Percentiles rank a stretch among this genome's conserved stretches.
These are phyloP conservation scores for Lucifuga dentata DNA, from an alignment of 2,113 vertebrate species.

Conservation along the genomic window DNA sequence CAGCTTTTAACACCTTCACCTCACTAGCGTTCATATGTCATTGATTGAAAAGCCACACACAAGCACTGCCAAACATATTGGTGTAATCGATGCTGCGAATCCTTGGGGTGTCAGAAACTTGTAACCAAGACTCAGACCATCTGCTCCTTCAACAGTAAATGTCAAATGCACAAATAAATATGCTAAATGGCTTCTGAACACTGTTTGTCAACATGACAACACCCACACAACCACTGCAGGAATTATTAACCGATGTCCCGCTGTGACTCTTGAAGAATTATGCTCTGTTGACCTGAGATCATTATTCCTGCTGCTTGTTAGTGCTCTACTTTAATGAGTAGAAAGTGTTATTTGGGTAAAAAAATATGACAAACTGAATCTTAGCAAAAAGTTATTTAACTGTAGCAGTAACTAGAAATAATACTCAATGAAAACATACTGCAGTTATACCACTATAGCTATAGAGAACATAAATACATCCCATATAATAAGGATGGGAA, in stretches of 20 bases:
- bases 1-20: slow-evolving; percentile 59
- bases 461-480: no score
- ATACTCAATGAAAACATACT: no score
- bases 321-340: no score
- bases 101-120: slow-evolving; percentile 74
- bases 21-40: slow-evolving; percentile 64
- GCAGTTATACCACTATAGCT: no score
- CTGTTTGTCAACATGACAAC: slow-evolving; percentile 70
- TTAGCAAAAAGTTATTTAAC: no score
- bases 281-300: slow-evolving; percentile 22
- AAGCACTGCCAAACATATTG: slow-evolving; percentile 47
- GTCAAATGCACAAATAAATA: slow-evolving; percentile 67
- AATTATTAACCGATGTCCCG: slow-evolving; percentile 16
- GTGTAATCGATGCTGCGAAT: slow-evolving; percentile 62
- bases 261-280: slow-evolving; percentile 5
- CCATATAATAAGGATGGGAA: no score
- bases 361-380: no score
- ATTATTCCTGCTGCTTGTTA: not conserved
- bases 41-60: slow-evolving; percentile 46
- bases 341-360: no score
- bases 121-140: slow-evolving; percentile 72
- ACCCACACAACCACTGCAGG: slow-evolving; percentile 41
- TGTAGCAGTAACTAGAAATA: no score
- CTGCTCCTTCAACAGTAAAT: slow-evolving; percentile 73
- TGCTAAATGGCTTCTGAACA: slow-evolving; percentile 54